Conservation (phyloP, 1,140 invertebrate genomes). For the Zaprionus tsacasi region DNA sequence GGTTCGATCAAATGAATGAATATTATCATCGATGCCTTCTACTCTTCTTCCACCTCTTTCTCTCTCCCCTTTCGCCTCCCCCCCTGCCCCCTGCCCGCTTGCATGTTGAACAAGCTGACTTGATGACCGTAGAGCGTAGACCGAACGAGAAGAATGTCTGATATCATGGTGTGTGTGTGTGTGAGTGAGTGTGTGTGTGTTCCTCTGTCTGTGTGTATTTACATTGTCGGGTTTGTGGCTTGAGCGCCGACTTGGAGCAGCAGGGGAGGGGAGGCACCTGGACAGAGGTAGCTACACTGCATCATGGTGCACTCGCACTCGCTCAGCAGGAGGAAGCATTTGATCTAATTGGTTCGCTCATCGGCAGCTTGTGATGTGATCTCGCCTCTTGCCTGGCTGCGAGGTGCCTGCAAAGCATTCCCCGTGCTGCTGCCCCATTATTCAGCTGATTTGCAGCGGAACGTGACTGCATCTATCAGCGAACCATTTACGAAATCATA, state of each 20-base stretch:
- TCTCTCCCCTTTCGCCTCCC: not conserved
- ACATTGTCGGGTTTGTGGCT: constrained; percentile 49
- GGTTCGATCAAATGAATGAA: constrained; percentile 83
- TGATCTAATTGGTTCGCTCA: constrained; percentile 83
- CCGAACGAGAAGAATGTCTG: constrained; percentile 64
- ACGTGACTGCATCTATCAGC: constrained; percentile 42
- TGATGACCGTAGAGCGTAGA: constrained; percentile 76
- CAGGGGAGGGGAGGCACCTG: not conserved
- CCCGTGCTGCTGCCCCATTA: constrained; percentile 2
- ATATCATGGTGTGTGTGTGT: constrained; percentile 46
- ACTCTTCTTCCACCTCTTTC: not conserved
- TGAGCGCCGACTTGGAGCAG: constrained; percentile 26
- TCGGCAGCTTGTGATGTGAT: constrained; percentile 34
- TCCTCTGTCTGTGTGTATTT: constrained; percentile 43
- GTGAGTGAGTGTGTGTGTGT: constrained; percentile 35
- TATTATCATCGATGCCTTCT: constrained; percentile 80
- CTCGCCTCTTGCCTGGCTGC: constrained; percentile 27
- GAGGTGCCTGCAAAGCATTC: constrained; percentile 30
- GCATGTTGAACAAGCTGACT: constrained; percentile 77
- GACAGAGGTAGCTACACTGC: constrained; percentile 14
- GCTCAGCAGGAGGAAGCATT: constrained; percentile 74
- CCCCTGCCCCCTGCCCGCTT: constrained; percentile 14
- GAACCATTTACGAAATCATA: constrained; percentile 34
- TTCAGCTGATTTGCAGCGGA: constrained; percentile 17
- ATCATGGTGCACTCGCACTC: constrained; percentile 27